Conservation (phyloP, 64 coral and sea anemone genomes). For the Platygyra sinensis region DNA sequence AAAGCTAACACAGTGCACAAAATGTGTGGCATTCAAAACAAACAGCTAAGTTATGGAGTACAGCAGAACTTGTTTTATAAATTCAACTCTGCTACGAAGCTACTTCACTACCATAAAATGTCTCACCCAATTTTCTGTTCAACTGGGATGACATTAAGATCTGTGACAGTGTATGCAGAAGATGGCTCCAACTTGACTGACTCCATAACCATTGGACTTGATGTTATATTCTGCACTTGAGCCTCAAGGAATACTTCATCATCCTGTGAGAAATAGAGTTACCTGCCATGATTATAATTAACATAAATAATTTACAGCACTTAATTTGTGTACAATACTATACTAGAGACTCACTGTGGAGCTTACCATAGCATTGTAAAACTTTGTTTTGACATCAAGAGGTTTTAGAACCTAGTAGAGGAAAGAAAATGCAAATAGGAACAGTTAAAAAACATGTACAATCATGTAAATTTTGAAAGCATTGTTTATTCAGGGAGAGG, state of each 20-base stretch:
- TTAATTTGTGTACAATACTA: too few relatives aligned
- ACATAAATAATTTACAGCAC: too few relatives aligned
- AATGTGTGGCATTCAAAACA: too few relatives aligned
- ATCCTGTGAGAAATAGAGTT: conserved; percentile 54
- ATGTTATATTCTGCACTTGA: conserved; percentile 98
- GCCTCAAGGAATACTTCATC: conserved; percentile 90
- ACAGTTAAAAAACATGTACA: too few relatives aligned
- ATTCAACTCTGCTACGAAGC: too few relatives aligned
- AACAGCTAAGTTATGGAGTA: too few relatives aligned
- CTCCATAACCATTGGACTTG: conserved; percentile 95
- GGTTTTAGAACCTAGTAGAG: conserved; percentile 87
- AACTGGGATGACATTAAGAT: conserved; percentile 67
- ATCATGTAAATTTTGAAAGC: too few relatives aligned
- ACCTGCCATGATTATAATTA: background rate
- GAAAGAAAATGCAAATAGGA: background rate
- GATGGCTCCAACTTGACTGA: conserved; percentile 95
- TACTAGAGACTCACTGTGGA: background rate
- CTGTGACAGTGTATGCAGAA: conserved; percentile 64
- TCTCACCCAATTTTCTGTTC: conserved; percentile 8
- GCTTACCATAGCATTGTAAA: conserved; percentile 94
- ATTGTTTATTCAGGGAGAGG: too few relatives aligned
- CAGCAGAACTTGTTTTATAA: too few relatives aligned
- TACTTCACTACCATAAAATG: background rate
- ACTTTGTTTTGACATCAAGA: conserved; percentile 98
- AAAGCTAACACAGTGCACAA: background rate